Percentiles rank a stretch among this genome's conserved stretches.
Evolutionary conservation across 2,888 invertebrate genomes (phyloP).

Genomic region (Drosophila borborema): DNA sequence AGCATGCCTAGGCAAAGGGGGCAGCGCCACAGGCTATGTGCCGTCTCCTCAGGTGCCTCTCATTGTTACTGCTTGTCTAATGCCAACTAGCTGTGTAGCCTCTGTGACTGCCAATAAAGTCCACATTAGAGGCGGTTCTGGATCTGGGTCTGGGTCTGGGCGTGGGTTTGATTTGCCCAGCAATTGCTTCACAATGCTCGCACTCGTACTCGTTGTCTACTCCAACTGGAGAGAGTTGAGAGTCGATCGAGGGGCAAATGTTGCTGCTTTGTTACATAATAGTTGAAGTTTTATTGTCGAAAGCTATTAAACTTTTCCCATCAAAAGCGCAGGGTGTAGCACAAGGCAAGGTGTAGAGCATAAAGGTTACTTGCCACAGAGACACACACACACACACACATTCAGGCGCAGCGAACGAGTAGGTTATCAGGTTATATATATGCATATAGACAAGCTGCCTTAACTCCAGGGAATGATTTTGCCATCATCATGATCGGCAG

Average conservation of each 20-base stretch:
- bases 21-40: conserved; percentile 12
- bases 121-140: conserved; percentile 10
- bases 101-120: conserved; percentile 65
- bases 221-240: conserved; percentile 12
- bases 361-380: conserved; percentile 63
- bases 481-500: conserved; percentile 47
- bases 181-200: conserved; percentile 31
- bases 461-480: conserved; percentile 31
- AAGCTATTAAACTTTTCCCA: conserved; percentile 83
- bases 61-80: conserved; percentile 40
- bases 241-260: conserved; percentile 71
- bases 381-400: conserved; percentile 14
- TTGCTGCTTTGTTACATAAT: conserved; percentile 77
- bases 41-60: conserved; percentile 36
- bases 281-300: conserved; percentile 82
- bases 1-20: conserved; percentile 35
- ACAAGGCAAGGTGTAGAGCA: conserved; percentile 71
- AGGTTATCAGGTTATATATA: conserved; percentile 51
- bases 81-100: conserved; percentile 42
- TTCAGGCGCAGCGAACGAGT: conserved; percentile 24
- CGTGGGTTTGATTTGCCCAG: background rate
- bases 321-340: conserved; percentile 73
- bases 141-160: background rate
- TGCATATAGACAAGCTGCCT: conserved; percentile 41
- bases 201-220: conserved; percentile 6